A percentile compares a stretch with the other conserved stretches of the same genome.
phyloP scores from a whole-genome alignment of 1,140 invertebrate genomes.

The Zaprionus vittiger region DNA sequence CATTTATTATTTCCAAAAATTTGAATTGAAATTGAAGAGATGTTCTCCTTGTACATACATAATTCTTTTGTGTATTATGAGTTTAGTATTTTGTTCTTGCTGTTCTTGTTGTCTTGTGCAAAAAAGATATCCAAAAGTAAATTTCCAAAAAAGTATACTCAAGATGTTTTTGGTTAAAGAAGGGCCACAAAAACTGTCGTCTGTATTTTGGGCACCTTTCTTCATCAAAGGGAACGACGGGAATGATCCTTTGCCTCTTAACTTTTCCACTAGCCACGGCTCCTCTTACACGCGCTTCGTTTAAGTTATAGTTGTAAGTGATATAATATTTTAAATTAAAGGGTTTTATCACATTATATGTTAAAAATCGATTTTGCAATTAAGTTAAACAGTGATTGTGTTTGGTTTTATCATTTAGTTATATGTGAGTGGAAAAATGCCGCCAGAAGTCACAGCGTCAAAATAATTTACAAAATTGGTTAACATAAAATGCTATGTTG shows the following conservation, averaged over 20 bases:
- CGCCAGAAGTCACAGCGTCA: conserved; percentile 50
- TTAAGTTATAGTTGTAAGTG: conserved; percentile 59
- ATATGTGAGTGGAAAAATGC: conserved; percentile 24
- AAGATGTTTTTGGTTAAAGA: conserved; percentile 55
- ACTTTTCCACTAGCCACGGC: not conserved
- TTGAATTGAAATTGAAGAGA: conserved; percentile 61
- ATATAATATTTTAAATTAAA: conserved; percentile 77
- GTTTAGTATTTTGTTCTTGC: conserved; percentile 42
- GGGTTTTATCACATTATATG: conserved; percentile 76
- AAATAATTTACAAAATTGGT: conserved; percentile 69
- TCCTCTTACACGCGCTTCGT: conserved; percentile 55
- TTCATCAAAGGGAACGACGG: conserved; percentile 56
- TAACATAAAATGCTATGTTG: conserved; percentile 74
- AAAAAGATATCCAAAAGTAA: conserved; percentile 69
- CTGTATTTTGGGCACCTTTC: conserved; percentile 42
- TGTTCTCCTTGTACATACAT: conserved; percentile 61
- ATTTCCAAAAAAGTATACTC: conserved; percentile 63
- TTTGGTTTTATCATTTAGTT: conserved; percentile 32
- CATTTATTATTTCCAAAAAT: conserved; percentile 20
- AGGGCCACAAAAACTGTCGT: conserved; percentile 35
- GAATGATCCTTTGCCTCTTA: conserved; percentile 65
- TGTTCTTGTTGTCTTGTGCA: conserved; percentile 53
- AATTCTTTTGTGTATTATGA: conserved; percentile 57
- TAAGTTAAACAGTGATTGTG: conserved; percentile 64
- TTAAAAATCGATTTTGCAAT: conserved; percentile 61